These are phyloP conservation scores for Darevskia mixta DNA, from an alignment of 2,797 vertebrate species.

Conservation along the genomic window DNA sequence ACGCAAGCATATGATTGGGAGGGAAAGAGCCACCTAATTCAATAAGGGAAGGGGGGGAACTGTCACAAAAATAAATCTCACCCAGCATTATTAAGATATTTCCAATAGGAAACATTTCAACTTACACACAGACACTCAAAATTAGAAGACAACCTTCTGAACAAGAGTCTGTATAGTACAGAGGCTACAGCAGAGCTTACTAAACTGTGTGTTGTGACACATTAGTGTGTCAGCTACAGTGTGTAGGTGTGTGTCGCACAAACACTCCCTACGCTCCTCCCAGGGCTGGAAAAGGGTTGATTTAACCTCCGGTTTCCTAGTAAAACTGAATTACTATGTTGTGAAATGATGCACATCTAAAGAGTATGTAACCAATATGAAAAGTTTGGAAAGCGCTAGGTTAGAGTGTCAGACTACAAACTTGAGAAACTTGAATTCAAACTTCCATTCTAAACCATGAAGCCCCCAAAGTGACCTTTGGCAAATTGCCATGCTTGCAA, in stretches of 20 bases:
- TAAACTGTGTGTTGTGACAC: too few species aligned
- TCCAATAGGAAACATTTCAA: background rate
- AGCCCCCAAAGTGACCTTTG: background rate
- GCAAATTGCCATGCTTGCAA: background rate
- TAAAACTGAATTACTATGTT: too few species aligned
- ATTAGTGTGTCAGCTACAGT: too few species aligned
- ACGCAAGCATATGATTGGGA: background rate
- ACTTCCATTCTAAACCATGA: background rate
- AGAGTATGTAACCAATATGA: too few species aligned
- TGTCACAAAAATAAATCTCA: background rate
- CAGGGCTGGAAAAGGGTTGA: too few species aligned
- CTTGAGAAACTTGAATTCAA: background rate
- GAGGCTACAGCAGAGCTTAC: background rate
- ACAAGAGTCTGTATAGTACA: background rate
- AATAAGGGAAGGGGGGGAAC: background rate
- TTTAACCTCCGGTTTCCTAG: too few species aligned
- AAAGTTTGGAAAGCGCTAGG: too few species aligned
- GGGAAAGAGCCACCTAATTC: background rate
- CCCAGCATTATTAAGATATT: background rate
- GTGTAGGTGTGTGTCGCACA: too few species aligned
- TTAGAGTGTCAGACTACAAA: background rate
- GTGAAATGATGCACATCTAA: too few species aligned
- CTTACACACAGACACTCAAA: background rate
- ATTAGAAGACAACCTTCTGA: background rate
- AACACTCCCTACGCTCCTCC: too few species aligned